Evolutionary conservation across 37 sponge, comb jelly and placozoan species (phyloP), one percentile per base, ranked within the genome.

Genomic region (Dysidea cf. avara): DNA sequence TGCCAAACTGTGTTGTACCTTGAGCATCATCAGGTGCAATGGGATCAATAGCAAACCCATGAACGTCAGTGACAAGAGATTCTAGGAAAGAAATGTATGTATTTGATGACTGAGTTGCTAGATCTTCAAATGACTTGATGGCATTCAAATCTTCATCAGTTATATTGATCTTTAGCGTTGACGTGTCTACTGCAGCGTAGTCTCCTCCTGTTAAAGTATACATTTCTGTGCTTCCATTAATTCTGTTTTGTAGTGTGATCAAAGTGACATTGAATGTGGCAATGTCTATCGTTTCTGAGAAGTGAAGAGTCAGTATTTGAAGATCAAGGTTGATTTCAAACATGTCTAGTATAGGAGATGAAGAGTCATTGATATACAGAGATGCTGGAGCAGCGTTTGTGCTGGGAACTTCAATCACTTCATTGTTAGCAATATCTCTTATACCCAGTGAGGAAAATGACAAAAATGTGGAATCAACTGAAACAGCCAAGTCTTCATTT

Each of bases 211-310:
- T 90, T 31, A 90, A 68, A 39, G 66, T 84, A 33, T 76, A 65
- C 0, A 31, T 66, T 36, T 84, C 58, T 36, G 77, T 81, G 2
- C 68, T 60, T 59, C 72, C 72, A 34, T 7, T 16, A 29, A 39
- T 35, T 9, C 68, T 28, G 57, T 90, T 90, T 51, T 90, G 90
- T 0, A 90, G 76, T 6, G 82, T 81, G 25, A 90, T 22, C 3
- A 22, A 75, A 60, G 90, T 71, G 2, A 56, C 4, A 35, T 67
- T 71, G 22, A 90, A 69, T 43, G 75, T 76, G 2, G 33, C 26
- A 24, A 76, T 66, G 14, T 75, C 46, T 24, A 90, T 28, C 0
- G 90, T 84, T 33, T 90, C 85, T 28, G 90, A 84, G 77, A 90
- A 90, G 22, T 46, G 78, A 33, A 90, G 81, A 16, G 71, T 53